These are phyloP conservation scores for Gastrophysa polygoni DNA, from an alignment of 2,888 invertebrate species.

Conservation along the genomic window DNA sequence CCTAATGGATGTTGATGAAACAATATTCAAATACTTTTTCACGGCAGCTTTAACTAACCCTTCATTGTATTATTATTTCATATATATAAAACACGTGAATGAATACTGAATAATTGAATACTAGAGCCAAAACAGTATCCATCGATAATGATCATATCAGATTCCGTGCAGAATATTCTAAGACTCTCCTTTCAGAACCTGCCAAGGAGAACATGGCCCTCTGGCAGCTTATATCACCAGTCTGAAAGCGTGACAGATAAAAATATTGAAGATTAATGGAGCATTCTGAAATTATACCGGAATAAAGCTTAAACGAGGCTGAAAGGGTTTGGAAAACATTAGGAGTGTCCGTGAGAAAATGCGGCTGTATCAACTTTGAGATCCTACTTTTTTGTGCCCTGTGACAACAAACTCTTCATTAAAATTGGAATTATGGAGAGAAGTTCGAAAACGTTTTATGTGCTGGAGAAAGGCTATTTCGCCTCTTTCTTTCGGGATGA, in stretches of 20 bases:
- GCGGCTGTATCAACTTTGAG: conserved; percentile 46
- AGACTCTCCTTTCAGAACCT: too few relatives aligned
- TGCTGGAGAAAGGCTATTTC: neutral
- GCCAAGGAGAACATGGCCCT: too few relatives aligned
- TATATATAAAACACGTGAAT: too few relatives aligned
- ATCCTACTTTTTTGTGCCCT: conserved; percentile 35
- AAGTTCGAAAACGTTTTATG: conserved; percentile 24
- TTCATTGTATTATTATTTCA: too few relatives aligned
- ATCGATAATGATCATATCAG: too few relatives aligned
- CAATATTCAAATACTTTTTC: too few relatives aligned
- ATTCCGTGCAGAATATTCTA: too few relatives aligned
- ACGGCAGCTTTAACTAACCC: too few relatives aligned
- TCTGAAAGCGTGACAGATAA: neutral
- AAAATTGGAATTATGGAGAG: conserved; percentile 32
- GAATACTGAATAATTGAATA: too few relatives aligned
- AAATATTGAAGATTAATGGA: conserved; percentile 7
- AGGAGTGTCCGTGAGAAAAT: conserved; percentile 44
- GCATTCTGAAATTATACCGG: conserved; percentile 6
- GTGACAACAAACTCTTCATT: conserved; percentile 13
- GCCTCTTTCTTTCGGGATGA: neutral
- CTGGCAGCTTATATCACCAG: neutral
- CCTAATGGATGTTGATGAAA: too few relatives aligned
- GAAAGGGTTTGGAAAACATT: conserved; percentile 41
- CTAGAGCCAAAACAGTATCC: too few relatives aligned
- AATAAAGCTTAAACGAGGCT: conserved; percentile 23